phyloP scores from a whole-genome alignment of 2,113 vertebrate species.

The Microtus richardsoni region DNA sequence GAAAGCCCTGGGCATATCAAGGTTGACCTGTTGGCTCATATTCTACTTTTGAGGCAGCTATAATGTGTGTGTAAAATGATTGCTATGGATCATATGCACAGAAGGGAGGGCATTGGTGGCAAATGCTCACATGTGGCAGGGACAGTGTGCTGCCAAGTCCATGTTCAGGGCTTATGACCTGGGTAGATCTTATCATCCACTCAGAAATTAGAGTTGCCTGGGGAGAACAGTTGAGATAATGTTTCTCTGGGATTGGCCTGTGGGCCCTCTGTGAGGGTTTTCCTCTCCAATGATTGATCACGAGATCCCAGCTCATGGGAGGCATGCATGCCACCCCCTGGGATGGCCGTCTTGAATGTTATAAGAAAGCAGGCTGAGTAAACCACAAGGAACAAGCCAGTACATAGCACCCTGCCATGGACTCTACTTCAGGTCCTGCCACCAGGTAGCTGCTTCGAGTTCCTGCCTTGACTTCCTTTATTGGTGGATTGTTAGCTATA shows the following conservation, averaged over 20 bases:
- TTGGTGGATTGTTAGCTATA: neutral
- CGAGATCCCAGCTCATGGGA: neutral
- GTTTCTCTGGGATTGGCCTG: neutral
- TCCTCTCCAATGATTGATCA: neutral
- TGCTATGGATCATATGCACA: neutral
- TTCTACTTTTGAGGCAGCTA: neutral
- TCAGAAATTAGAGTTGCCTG: neutral
- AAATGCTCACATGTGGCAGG: neutral
- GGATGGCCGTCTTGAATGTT: neutral
- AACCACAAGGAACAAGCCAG: neutral
- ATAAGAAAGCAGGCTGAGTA: neutral
- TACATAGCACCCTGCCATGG: no score
- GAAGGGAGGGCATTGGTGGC: no score
- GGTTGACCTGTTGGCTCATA: neutral
- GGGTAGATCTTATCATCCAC: neutral
- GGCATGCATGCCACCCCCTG: neutral
- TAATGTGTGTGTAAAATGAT: neutral
- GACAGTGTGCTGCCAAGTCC: constrained; percentile 57
- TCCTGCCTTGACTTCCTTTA: neutral
- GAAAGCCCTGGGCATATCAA: rapidly evolving
- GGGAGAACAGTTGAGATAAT: neutral
- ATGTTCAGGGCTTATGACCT: constrained; percentile 47
- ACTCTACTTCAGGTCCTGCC: neutral
- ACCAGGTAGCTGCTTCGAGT: neutral
- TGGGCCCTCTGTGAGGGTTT: neutral